Percentiles rank a stretch among this genome's conserved stretches.
Evolutionary conservation across 2,888 invertebrate genomes (phyloP).

Genomic region (Ctenicera cuprea): DNA sequence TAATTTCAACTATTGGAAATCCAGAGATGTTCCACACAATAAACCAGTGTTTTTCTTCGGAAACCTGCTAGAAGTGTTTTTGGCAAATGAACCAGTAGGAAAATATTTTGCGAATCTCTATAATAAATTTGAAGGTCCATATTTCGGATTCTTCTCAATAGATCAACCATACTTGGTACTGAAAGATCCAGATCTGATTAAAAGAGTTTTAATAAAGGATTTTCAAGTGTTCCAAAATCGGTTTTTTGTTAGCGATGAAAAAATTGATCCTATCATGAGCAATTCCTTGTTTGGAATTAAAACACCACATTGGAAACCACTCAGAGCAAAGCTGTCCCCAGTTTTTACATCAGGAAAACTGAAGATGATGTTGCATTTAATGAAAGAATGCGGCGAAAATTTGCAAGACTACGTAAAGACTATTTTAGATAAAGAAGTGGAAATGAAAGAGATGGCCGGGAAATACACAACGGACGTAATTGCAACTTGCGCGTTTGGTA

Average conservation of each 20-base stretch:
- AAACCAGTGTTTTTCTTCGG: conserved; percentile 66
- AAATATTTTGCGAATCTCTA: conserved; percentile 65
- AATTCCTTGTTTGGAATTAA: conserved; percentile 70
- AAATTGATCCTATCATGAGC: conserved; percentile 69
- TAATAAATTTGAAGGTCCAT: conserved; percentile 62
- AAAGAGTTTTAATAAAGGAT: conserved; percentile 70
- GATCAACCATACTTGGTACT: conserved; percentile 63
- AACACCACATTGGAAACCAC: conserved; percentile 73
- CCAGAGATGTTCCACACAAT: conserved; percentile 65
- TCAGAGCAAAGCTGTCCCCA: conserved; percentile 73
- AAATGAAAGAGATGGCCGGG: conserved; percentile 67
- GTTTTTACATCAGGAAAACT: conserved; percentile 74
- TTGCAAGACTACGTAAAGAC: conserved; percentile 65
- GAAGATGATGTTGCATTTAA: conserved; percentile 72
- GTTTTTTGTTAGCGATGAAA: conserved; percentile 69
- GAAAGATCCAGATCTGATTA: conserved; percentile 71
- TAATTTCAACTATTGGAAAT: conserved; percentile 65
- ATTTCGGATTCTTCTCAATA: conserved; percentile 68
- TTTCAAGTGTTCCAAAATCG: conserved; percentile 72
- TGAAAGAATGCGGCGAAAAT: conserved; percentile 67
- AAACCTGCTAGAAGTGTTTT: conserved; percentile 65
- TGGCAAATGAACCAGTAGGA: conserved; percentile 61
- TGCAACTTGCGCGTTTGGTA: conserved; percentile 71
- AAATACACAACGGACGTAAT: conserved; percentile 72
- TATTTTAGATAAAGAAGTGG: conserved; percentile 63